phyloP scores from a whole-genome alignment of 2,797 vertebrate genomes.

The Triplophysa bombifrons region DNA sequence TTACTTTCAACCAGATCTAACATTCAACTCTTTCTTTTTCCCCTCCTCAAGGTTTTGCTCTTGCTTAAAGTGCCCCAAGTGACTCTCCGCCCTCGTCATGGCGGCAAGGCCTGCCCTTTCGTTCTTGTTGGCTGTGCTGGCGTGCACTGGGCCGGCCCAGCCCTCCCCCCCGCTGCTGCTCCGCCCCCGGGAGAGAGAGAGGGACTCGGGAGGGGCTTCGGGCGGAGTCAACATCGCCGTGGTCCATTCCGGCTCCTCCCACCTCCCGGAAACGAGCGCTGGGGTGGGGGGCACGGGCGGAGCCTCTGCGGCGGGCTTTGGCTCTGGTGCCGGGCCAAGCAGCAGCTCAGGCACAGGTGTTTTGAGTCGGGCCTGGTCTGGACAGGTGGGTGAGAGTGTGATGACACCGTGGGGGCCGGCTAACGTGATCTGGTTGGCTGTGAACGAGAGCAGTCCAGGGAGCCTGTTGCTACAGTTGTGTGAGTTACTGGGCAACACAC shows the following conservation, averaged over 20 bases:
- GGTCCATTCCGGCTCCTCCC: conserved; percentile 84
- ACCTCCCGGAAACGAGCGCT: conserved; percentile 77
- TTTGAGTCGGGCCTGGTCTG: conserved; percentile 66
- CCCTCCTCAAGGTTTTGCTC: conserved; percentile 63
- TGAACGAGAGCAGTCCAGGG: conserved; percentile 92
- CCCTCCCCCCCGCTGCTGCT: conserved; percentile 88
- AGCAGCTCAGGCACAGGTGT: conserved; percentile 59
- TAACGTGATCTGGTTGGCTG: conserved; percentile 81
- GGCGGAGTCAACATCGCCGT: conserved; percentile 90
- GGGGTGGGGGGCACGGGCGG: conserved; percentile 70
- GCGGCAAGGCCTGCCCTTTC: conserved; percentile 82
- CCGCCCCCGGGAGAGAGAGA: conserved; percentile 84
- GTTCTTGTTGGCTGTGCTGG: conserved; percentile 81
- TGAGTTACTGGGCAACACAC: conserved; percentile 89
- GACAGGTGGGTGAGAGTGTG: conserved; percentile 76
- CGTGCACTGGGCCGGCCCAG: conserved; percentile 82
- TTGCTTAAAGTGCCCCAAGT: conserved; percentile 63
- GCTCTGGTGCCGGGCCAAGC: conserved; percentile 63
- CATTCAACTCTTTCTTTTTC: conserved; percentile 16
- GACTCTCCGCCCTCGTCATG: conserved; percentile 72
- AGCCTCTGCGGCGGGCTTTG: conserved; percentile 62
- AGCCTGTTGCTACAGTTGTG: conserved; percentile 91
- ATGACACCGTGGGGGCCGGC: conserved; percentile 80
- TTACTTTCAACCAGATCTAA: not conserved
- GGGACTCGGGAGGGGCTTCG: conserved; percentile 82